These are phyloP conservation scores for Cosmorhoe ocellata DNA, from an alignment of 2,888 invertebrate genomes.

Conservation along the genomic window DNA sequence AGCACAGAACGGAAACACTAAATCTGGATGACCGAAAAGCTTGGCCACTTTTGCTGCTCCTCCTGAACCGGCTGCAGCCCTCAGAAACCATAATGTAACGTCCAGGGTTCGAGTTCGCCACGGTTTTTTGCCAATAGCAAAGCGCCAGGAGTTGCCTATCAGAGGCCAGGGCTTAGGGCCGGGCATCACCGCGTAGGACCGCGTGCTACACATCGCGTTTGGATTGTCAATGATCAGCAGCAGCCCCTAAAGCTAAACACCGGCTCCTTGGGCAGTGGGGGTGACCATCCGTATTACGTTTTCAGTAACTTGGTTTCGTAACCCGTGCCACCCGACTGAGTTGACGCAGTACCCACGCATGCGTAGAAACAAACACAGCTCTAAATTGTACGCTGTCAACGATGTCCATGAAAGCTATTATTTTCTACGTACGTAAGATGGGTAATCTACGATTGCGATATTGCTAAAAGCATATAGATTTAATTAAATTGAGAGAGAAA, in stretches of 20 bases:
- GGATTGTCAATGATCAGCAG: constrained; percentile 56
- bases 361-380: constrained; percentile 39
- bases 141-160: constrained; percentile 91
- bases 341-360: constrained; percentile 49
- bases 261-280: constrained; percentile 59
- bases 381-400: constrained; percentile 30
- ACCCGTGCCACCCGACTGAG: constrained; percentile 53
- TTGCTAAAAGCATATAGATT: neutral
- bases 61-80: constrained; percentile 73
- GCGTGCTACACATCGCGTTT: constrained; percentile 68
- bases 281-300: constrained; percentile 59
- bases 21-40: constrained; percentile 88
- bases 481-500: too few species aligned
- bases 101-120: constrained; percentile 80
- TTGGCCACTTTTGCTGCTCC: constrained; percentile 85
- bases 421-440: constrained; percentile 16
- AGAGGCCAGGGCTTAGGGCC: constrained; percentile 88
- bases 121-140: constrained; percentile 82
- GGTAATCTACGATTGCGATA: neutral
- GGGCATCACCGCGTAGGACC: constrained; percentile 86
- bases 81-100: constrained; percentile 74
- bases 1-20: constrained; percentile 88
- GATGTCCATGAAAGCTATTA: constrained; percentile 12
- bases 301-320: constrained; percentile 64
- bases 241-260: constrained; percentile 54